These are phyloP conservation scores for Pao palembangensis DNA, from an alignment of 2,113 vertebrate species.

Conservation along the genomic window DNA sequence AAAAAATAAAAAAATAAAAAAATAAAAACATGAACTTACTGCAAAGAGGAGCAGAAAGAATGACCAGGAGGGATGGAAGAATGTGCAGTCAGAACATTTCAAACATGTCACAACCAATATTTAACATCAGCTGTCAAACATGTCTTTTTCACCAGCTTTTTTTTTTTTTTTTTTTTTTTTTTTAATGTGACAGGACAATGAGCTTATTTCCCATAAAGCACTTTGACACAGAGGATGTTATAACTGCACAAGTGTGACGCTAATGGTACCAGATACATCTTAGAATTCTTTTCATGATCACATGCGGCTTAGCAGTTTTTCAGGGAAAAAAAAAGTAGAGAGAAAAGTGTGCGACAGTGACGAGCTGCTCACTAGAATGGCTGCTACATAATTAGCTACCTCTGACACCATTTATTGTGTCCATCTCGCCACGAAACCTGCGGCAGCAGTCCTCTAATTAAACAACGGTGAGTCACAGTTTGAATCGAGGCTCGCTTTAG, in stretches of 20 bases:
- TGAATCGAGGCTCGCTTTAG: slow-evolving; percentile 14
- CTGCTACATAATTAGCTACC: slow-evolving; percentile 53
- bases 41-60: slow-evolving; percentile 36
- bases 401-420: slow-evolving; percentile 56
- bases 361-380: slow-evolving; percentile 39
- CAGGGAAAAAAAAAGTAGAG: slow-evolving; percentile 15
- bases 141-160: slow-evolving; percentile 28
- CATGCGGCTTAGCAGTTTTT: slow-evolving; percentile 45
- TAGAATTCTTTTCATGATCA: slow-evolving; percentile 55
- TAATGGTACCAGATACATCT: slow-evolving; percentile 51
- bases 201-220: slow-evolving; percentile 36
- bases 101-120: slow-evolving; percentile 83
- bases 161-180: slow-evolving; percentile 25
- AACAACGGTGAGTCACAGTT: slow-evolving; percentile 38
- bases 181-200: slow-evolving; percentile 66
- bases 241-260: slow-evolving; percentile 45
- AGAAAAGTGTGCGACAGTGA: slow-evolving; percentile 43
- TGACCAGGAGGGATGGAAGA: slow-evolving; percentile 62
- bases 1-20: slow-evolving; percentile 21
- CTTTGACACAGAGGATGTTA: slow-evolving; percentile 45
- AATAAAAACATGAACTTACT: slow-evolving; percentile 70
- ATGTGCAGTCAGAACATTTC: slow-evolving; percentile 82
- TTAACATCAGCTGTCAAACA: slow-evolving; percentile 76
- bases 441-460: slow-evolving; percentile 32
- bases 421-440: slow-evolving; percentile 34